These are phyloP conservation scores for Epinephelus moara DNA, from an alignment of 2,113 vertebrate species.

Conservation along the genomic window DNA sequence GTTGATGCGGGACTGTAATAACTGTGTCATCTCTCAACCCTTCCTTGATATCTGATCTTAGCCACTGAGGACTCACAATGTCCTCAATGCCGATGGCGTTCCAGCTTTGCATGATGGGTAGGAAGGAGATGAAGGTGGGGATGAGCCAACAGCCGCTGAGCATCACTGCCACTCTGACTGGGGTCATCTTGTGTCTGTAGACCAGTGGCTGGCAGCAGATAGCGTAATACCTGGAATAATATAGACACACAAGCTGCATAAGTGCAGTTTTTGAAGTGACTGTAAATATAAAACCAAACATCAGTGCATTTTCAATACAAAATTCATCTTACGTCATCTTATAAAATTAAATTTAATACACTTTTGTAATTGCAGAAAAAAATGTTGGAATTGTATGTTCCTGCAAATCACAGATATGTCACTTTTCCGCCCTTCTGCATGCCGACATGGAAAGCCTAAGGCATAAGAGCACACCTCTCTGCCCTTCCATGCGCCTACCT, in stretches of 20 bases:
- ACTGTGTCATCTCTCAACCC: no score
- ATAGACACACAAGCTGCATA: slow-evolving; percentile 24
- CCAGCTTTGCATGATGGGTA: slow-evolving; percentile 89
- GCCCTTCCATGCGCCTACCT: no score
- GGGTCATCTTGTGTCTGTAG: slow-evolving; percentile 88
- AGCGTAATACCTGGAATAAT: slow-evolving; percentile 84
- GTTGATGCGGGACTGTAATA: slow-evolving; percentile 9
- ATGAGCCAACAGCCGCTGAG: slow-evolving; percentile 87
- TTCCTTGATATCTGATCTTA: slow-evolving; percentile 15
- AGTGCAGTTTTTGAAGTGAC: neutral
- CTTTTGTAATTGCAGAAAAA: no score
- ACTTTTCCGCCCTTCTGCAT: no score
- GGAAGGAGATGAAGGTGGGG: slow-evolving; percentile 86
- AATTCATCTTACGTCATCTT: no score
- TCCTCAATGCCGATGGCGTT: slow-evolving; percentile 87
- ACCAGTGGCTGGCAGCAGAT: slow-evolving; percentile 89
- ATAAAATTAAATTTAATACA: no score
- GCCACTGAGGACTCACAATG: slow-evolving; percentile 74
- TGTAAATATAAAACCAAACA: neutral
- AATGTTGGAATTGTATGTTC: no score
- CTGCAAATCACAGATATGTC: no score
- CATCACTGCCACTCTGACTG: slow-evolving; percentile 84
- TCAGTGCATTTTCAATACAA: no score
- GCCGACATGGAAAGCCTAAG: no score
- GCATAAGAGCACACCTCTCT: no score